phyloP scores from a whole-genome alignment of 2,113 vertebrate species.

The Lepidothrix coronata region DNA sequence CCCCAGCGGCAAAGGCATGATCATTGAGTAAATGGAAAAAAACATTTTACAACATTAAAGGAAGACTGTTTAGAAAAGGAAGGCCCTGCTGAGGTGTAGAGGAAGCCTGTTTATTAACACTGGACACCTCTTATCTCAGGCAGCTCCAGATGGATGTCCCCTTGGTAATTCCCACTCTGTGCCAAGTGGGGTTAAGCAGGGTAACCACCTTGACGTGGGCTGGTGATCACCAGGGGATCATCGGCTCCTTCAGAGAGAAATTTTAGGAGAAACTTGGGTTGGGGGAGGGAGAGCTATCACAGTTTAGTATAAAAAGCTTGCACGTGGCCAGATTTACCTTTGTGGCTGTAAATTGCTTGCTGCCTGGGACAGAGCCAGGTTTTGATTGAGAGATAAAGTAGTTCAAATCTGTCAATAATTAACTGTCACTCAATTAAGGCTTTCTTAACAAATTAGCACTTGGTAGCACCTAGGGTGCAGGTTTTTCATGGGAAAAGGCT shows the following conservation, averaged over 20 bases:
- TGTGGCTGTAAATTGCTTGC: conserved; percentile 57
- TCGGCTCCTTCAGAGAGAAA: conserved; percentile 50
- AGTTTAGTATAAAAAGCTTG: conserved; percentile 28
- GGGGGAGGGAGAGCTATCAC: conserved; percentile 21
- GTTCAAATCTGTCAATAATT: conserved; percentile 75
- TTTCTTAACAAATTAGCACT: conserved; percentile 68
- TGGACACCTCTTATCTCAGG: conserved; percentile 91
- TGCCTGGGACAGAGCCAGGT: conserved; percentile 61
- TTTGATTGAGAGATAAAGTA: conserved; percentile 73
- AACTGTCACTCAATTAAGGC: conserved; percentile 64
- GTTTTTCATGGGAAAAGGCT: conserved; percentile 66
- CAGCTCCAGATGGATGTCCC: conserved; percentile 84
- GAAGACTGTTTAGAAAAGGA: conserved; percentile 93
- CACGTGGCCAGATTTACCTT: conserved; percentile 56
- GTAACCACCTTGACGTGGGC: conserved; percentile 75
- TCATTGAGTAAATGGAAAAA: conserved; percentile 91
- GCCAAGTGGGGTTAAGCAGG: conserved; percentile 77
- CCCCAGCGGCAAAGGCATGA: conserved; percentile 78
- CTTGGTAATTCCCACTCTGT: conserved; percentile 74
- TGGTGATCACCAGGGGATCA: conserved; percentile 59
- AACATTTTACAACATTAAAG: conserved; percentile 90
- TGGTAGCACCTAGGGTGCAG: conserved; percentile 61
- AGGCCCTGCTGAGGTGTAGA: conserved; percentile 90
- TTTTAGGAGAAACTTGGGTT: background rate
- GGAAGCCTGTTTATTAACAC: conserved; percentile 94